Evolutionary conservation across 1,140 invertebrate species (phyloP).

Genomic region (Mamestra configurata): DNA sequence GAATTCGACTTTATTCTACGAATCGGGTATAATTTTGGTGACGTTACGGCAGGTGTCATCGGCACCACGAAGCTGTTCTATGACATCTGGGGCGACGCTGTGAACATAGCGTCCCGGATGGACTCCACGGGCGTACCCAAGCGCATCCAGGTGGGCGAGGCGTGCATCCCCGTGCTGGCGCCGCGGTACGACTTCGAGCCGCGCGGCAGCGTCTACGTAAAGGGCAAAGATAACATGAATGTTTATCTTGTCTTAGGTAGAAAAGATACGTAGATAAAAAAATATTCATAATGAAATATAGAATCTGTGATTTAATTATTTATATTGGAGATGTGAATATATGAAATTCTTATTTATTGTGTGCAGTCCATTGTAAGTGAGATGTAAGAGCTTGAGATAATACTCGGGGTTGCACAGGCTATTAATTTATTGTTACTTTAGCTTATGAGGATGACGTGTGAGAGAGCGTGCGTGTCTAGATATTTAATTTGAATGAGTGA

Average conservation of each 20-base stretch:
- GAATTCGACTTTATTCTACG: constrained; percentile 97
- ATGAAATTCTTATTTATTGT: constrained; percentile 69
- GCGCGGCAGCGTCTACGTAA: constrained; percentile 96
- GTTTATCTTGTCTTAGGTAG: constrained; percentile 93
- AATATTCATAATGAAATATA: constrained; percentile 76
- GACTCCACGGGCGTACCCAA: constrained; percentile 96
- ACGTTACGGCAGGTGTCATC: constrained; percentile 98
- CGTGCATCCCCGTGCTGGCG: constrained; percentile 91
- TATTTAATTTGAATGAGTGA: constrained; percentile 53
- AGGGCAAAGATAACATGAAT: constrained; percentile 98
- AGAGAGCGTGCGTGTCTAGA: constrained; percentile 56
- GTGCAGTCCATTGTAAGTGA: constrained; percentile 58
- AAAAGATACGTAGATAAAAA: constrained; percentile 72
- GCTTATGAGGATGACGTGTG: constrained; percentile 53
- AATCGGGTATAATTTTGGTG: constrained; percentile 94
- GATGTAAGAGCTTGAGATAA: constrained; percentile 61
- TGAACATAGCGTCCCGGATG: constrained; percentile 98
- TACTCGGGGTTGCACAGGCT: constrained; percentile 62
- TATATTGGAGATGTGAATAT: constrained; percentile 76
- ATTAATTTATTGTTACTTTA: constrained; percentile 63
- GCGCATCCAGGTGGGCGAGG: constrained; percentile 95
- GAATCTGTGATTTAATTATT: constrained; percentile 87
- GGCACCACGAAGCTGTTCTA: constrained; percentile 98
- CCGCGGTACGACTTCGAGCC: constrained; percentile 93
- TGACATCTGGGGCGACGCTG: constrained; percentile 99